These are phyloP conservation scores for Pampusana beccarii DNA, from an alignment of 2,113 vertebrate genomes.

Conservation along the genomic window DNA sequence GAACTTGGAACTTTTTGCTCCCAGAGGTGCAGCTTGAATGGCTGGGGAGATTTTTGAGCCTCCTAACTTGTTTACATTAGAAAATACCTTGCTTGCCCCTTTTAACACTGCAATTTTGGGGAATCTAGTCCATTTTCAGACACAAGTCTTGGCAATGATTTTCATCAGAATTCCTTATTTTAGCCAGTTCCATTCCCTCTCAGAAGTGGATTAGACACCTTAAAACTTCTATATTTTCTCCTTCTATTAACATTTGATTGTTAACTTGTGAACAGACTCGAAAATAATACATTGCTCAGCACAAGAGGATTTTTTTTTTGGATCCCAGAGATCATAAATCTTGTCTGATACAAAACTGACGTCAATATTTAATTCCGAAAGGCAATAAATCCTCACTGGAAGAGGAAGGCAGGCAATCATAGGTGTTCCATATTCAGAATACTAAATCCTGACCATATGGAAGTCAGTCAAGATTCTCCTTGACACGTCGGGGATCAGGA, in stretches of 20 bases:
- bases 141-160: neutral
- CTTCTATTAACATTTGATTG: neutral
- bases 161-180: neutral
- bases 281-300: slow-evolving; percentile 2
- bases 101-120: neutral
- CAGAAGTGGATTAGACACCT: neutral
- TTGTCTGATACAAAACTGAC: slow-evolving; percentile 23
- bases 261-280: neutral
- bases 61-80: neutral
- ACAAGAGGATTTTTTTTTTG: neutral
- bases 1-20: slow-evolving; percentile 9
- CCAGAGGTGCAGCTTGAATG: neutral
- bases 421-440: slow-evolving; percentile 30
- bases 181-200: neutral
- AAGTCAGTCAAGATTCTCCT: slow-evolving; percentile 31
- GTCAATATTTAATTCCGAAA: slow-evolving; percentile 51
- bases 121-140: neutral
- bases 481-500: neutral
- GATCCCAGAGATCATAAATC: slow-evolving; percentile 17
- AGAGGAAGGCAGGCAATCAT: slow-evolving; percentile 26
- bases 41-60: neutral
- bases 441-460: slow-evolving; percentile 1
- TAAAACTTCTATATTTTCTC: neutral
- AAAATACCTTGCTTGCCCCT: neutral
- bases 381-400: slow-evolving; percentile 36